phyloP scores from a whole-genome alignment of 1,140 invertebrate species.

The Plectrocnemia conspersa region DNA sequence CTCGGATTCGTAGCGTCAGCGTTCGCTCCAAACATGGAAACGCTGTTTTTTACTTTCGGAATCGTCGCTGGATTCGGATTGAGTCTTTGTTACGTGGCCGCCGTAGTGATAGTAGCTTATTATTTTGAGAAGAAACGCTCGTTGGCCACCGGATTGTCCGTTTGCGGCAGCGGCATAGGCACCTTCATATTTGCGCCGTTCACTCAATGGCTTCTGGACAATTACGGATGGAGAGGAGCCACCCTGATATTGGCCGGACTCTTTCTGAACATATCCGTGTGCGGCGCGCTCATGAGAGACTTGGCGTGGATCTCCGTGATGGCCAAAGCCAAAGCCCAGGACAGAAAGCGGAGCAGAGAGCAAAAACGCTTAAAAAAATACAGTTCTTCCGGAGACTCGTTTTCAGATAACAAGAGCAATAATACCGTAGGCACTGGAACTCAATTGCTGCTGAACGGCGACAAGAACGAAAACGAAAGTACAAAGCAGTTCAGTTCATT shows the following conservation, averaged over 20 bases:
- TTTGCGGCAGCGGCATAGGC: conserved; percentile 84
- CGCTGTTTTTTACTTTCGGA: conserved; percentile 80
- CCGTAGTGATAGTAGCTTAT: conserved; percentile 90
- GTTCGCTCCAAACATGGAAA: conserved; percentile 68
- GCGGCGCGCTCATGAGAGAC: conserved; percentile 79
- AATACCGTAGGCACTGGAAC: conserved; percentile 53
- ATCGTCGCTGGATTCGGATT: conserved; percentile 81
- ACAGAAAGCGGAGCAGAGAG: conserved; percentile 56
- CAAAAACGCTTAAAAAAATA: conserved; percentile 57
- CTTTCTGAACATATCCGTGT: conserved; percentile 83
- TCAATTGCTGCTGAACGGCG: conserved; percentile 40
- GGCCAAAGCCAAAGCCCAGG: conserved; percentile 57
- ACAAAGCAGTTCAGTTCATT: conserved; percentile 68
- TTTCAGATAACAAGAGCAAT: conserved; percentile 63
- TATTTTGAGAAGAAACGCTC: conserved; percentile 92
- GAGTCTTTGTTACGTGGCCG: conserved; percentile 82
- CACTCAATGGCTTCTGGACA: conserved; percentile 68
- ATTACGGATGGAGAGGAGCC: conserved; percentile 82
- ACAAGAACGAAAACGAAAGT: conserved; percentile 40
- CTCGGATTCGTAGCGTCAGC: conserved; percentile 79
- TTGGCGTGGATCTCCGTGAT: conserved; percentile 69
- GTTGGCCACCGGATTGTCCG: conserved; percentile 87
- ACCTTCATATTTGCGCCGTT: conserved; percentile 89
- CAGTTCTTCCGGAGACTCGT: conserved; percentile 60
- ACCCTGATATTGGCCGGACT: conserved; percentile 77